Conservation (phyloP, 1,140 invertebrate species). For the Drosophila aff. region DNA sequence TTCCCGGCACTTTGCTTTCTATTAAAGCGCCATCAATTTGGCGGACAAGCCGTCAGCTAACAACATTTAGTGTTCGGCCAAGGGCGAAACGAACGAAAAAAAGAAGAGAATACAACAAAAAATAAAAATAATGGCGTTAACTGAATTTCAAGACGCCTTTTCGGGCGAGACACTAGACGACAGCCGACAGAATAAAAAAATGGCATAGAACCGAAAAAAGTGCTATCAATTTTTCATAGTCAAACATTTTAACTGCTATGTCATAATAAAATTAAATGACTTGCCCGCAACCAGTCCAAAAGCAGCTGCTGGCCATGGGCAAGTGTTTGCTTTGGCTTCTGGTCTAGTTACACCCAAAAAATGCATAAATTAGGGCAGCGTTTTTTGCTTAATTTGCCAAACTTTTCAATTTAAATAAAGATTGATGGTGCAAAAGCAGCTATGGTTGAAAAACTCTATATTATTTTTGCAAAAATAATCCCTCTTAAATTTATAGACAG, state of each 20-base stretch:
- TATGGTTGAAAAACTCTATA: not conserved
- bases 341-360: not conserved
- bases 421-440: not conserved
- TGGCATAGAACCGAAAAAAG: constrained; percentile 3
- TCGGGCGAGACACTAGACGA: constrained; percentile 20
- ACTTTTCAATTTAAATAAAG: not conserved
- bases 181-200: constrained; percentile 4
- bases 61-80: constrained; percentile 54
- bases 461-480: not conserved
- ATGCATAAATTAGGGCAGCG: constrained; percentile 31
- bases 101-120: not conserved
- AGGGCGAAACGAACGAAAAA: constrained; percentile 9
- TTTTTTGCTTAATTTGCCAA: not conserved
- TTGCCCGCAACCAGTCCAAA: constrained; percentile 28
- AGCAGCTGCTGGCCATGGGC: constrained; percentile 7
- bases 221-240: constrained; percentile 69
- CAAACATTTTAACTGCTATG: constrained; percentile 63
- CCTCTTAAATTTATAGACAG: not conserved
- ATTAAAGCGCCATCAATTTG: constrained; percentile 74
- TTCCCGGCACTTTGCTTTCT: constrained; percentile 57
- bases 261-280: constrained; percentile 76
- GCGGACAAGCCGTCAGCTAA: constrained; percentile 36
- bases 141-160: constrained; percentile 53
- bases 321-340: constrained; percentile 36
- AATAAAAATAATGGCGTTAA: constrained; percentile 55